These are phyloP conservation scores for Phenacoccus solenopsis DNA, from an alignment of 1,140 invertebrate genomes.

Conservation along the genomic window DNA sequence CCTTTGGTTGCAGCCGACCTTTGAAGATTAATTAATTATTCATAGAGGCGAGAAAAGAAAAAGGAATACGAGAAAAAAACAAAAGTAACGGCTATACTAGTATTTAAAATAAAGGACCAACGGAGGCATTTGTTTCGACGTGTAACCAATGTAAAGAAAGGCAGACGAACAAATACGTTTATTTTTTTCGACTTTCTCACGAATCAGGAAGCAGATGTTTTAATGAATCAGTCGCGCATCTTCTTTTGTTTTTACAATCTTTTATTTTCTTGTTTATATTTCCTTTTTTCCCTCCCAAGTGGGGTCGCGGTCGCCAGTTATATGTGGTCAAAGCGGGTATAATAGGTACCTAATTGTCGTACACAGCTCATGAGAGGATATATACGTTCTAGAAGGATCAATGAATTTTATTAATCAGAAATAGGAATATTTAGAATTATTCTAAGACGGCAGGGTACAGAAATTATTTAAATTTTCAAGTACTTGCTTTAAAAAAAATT, in stretches of 20 bases:
- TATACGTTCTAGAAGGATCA: no score
- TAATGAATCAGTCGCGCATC: background rate
- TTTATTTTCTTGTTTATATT: background rate
- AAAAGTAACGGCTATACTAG: background rate
- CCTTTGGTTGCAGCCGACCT: background rate
- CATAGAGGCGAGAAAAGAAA: background rate
- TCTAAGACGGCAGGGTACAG: no score
- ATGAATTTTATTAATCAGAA: no score
- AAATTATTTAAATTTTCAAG: no score
- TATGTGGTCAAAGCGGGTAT: no score
- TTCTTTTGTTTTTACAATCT: slow-evolving; percentile 1
- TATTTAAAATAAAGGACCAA: background rate
- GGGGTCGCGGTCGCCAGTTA: no score
- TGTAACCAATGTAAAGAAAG: background rate
- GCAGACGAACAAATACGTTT: background rate
- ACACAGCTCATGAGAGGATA: no score
- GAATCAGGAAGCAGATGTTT: slow-evolving; percentile 8
- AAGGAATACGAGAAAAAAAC: background rate
- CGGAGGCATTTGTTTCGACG: background rate
- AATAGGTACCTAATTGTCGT: no score
- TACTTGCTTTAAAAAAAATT: no score
- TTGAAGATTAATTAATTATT: slow-evolving; percentile 18
- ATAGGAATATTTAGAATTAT: no score
- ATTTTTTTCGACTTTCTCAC: slow-evolving; percentile 11
- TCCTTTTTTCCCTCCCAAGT: background rate